Evolutionary conservation across 2,113 vertebrate genomes (phyloP), one percentile per base, ranked within the genome.

Genomic region (Eudyptes chrysolophus): DNA sequence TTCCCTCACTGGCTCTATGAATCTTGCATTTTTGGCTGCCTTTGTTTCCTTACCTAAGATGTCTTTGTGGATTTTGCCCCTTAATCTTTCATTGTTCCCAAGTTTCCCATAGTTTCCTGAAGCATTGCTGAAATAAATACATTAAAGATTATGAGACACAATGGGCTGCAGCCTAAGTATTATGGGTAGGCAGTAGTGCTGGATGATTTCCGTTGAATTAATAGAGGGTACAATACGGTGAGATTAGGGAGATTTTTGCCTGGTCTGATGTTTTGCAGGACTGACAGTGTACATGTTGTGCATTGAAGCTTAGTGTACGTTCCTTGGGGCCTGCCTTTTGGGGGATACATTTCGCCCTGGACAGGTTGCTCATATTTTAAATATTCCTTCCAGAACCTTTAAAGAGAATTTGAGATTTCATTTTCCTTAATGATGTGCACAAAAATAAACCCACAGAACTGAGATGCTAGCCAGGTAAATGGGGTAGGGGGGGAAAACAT

Each of bases 361-460:
- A 89, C 34, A 75, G 18, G 5, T 42, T 76, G 27, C 40, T 84
- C 7, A 44, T n/a, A 52, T 69, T 84, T 89, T 69, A 94, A 87
- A 76, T 84, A 30, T 68, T 74, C 38, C 19, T 44, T 82, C 49
- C n/a, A 66, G 65, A 89, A 90, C 15, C 32, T 58, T 87, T 70
- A 74, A 79, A 93, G 84, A 92, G 38, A 95, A 70, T 74, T 69
- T 57, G 27, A 62, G 62, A 69, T 58, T 94, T 38, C 40, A 25
- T 95, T 96, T 96, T 97, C 34, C 79, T 87, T 81, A 95, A 49
- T 66, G 40, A 93, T 70, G 34, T 78, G 27, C 34, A 54, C 42
- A 52, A 84, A 92, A 87, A 64, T 68, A 84, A 92, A 55, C 38
- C 8, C 26, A 26, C 32, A 60, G 30, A n/a, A 70, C n/a, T 34